These are phyloP conservation scores for Anarsia innoxiella DNA, from an alignment of 2,888 invertebrate species.

Conservation along the genomic window DNA sequence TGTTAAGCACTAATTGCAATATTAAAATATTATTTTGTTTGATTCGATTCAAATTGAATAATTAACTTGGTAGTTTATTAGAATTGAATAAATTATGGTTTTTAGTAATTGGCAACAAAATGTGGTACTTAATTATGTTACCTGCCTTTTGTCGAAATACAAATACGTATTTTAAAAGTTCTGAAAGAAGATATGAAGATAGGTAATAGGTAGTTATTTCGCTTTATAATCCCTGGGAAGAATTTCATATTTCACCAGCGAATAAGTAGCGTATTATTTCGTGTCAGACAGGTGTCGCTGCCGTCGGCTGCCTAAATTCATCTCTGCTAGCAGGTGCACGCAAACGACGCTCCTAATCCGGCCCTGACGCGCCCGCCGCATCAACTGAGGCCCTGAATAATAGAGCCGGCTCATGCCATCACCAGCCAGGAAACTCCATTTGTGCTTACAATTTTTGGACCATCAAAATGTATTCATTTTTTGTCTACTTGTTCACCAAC, in stretches of 20 bases:
- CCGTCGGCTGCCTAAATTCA: slow-evolving; percentile 59
- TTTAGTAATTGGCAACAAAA: too few species aligned
- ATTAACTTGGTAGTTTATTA: too few species aligned
- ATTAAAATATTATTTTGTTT: too few species aligned
- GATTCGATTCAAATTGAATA: too few species aligned
- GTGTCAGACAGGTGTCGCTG: slow-evolving; percentile 66
- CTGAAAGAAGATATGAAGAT: too few species aligned
- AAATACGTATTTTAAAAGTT: too few species aligned
- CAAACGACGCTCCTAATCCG: slow-evolving; percentile 56
- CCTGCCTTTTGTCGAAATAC: too few species aligned
- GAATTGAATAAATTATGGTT: too few species aligned
- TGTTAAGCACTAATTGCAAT: too few species aligned
- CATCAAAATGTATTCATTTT: slow-evolving; percentile 6
- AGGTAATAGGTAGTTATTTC: slow-evolving; percentile 27
- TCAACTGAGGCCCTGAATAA: slow-evolving; percentile 35
- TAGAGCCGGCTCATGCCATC: slow-evolving; percentile 31
- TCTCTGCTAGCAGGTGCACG: slow-evolving; percentile 59
- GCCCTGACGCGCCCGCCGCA: slow-evolving; percentile 36
- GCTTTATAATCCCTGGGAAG: slow-evolving; percentile 48
- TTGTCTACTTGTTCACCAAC: slow-evolving; percentile 2
- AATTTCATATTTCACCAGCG: slow-evolving; percentile 65
- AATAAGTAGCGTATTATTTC: slow-evolving; percentile 66
- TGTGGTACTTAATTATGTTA: too few species aligned
- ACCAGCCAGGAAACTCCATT: slow-evolving; percentile 34
- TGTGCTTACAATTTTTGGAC: slow-evolving; percentile 21